phyloP scores from a whole-genome alignment of 2,888 invertebrate genomes.

The Leptogaster cylindrica region DNA sequence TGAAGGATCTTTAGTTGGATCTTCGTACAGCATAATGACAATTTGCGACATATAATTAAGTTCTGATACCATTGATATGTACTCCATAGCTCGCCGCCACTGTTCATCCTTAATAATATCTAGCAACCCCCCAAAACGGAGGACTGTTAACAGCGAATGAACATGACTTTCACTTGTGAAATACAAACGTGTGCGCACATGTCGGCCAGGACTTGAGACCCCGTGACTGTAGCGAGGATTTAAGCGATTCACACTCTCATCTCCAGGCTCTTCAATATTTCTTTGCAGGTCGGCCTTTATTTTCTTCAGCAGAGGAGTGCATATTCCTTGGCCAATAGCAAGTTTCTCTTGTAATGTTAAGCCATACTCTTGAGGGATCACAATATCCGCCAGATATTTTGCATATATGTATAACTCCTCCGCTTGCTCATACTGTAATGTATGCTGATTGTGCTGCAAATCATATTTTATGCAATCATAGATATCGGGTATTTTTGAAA shows the following conservation, averaged over 20 bases:
- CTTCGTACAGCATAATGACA: slow-evolving; percentile 98
- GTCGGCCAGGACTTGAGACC: slow-evolving; percentile 96
- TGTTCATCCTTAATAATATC: slow-evolving; percentile 92
- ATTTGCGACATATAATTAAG: slow-evolving; percentile 99
- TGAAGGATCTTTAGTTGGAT: slow-evolving; percentile 91
- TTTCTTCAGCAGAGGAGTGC: slow-evolving; percentile 93
- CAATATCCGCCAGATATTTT: slow-evolving; percentile 97
- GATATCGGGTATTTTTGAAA: slow-evolving; percentile 98
- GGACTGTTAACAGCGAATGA: slow-evolving; percentile 94
- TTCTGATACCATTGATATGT: slow-evolving; percentile 96
- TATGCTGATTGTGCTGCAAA: slow-evolving; percentile 96
- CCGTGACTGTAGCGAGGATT: slow-evolving; percentile 98
- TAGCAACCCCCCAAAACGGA: slow-evolving; percentile 89
- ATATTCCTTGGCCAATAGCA: slow-evolving; percentile 96
- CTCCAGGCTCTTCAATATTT: slow-evolving; percentile 90
- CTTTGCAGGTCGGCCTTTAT: slow-evolving; percentile 93
- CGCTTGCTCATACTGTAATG: slow-evolving; percentile 88
- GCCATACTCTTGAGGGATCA: slow-evolving; percentile 99
- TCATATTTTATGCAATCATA: slow-evolving; percentile 99
- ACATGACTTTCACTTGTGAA: slow-evolving; percentile 99
- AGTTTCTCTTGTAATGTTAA: slow-evolving; percentile 94
- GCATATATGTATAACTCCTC: slow-evolving; percentile 94
- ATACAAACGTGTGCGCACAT: slow-evolving; percentile 97
- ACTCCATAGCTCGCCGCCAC: slow-evolving; percentile 98
- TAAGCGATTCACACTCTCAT: slow-evolving; percentile 93